Percentiles rank a stretch among this genome's conserved stretches.
Conservation (phyloP, 2,888 invertebrate species). For the Leptinotarsa rubiginosa region DNA sequence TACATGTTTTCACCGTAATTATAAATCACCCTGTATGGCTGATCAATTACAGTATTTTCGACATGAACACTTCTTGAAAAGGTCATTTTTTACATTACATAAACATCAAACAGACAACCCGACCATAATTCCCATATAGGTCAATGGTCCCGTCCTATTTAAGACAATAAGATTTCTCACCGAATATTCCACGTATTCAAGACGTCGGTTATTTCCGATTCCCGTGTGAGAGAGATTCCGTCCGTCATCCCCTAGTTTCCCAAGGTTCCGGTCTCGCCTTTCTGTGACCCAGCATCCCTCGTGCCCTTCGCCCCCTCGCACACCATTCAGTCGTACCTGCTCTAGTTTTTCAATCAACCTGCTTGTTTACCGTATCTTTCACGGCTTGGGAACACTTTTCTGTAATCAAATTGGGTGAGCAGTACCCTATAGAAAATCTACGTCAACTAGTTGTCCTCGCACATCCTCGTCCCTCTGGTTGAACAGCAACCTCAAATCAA, state of each 20-base stretch:
- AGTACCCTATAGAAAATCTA: too few relatives aligned
- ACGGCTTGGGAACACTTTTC: slow-evolving; percentile 5
- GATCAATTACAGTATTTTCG: too few relatives aligned
- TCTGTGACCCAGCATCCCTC: slow-evolving; percentile 18
- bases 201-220: slow-evolving; percentile 17
- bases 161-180: slow-evolving; percentile 8
- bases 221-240: slow-evolving; percentile 29
- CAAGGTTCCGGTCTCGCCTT: slow-evolving; percentile 28
- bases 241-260: slow-evolving; percentile 24
- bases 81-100: too few relatives aligned
- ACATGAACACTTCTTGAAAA: too few relatives aligned
- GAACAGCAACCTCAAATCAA: too few relatives aligned
- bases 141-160: background rate
- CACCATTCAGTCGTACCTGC: slow-evolving; percentile 10
- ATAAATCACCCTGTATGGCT: too few relatives aligned
- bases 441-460: too few relatives aligned
- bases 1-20: too few relatives aligned
- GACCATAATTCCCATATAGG: background rate
- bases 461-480: too few relatives aligned
- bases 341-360: slow-evolving; percentile 14
- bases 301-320: slow-evolving; percentile 14
- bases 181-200: background rate
- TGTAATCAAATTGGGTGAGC: background rate
- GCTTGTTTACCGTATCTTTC: slow-evolving; percentile 9
- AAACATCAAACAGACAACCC: background rate